Evolutionary conservation across 2,113 vertebrate genomes (phyloP), one percentile per base, ranked within the genome.

Genomic region (Cryptomyrus ogoouensis): DNA sequence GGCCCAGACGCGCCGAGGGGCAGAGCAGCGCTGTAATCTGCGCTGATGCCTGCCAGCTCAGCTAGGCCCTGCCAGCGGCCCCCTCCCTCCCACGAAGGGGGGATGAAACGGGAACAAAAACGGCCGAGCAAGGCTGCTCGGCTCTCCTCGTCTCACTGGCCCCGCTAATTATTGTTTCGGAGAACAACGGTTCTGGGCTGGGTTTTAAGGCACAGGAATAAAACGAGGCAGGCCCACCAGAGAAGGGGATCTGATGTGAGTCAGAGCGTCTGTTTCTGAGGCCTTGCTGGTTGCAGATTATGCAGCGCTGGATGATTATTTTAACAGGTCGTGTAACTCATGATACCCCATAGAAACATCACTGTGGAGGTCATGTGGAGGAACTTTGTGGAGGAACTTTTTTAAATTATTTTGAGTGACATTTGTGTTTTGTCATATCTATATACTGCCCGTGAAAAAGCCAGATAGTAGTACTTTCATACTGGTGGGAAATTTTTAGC

Each of bases 91-190:
- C 92, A 93, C 93, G 93, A 93, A 94, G 93, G 89, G 88, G 87
- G 90, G 93, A 93, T 92, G 91, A 93, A 94, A 89, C 89, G 56
- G 44, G 83, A 77, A 90, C 17, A 87, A 90, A 91, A 91, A 93
- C 91, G n/a, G 91, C 92, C 94, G 92, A 95, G 93, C 92, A 94
- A 95, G 93, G 94, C 94, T 92, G 93, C 92, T 95, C 92, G 95
- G 94, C 94, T 94, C 90, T 53, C 93, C 93, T 91, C 90, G 91
- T 94, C 93, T 94, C 93, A 87, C 94, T 92, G 94, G 94, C 94
- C 94, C 95, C 95, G 94, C 93, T 95, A 95, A 95, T 95, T 94
- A 96, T 96, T 96, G 95, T 96, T 96, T 95, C 93, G 93, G 91
- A 94, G 93, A 91, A 94, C 93, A 95, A 96, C 94, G n/a, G 95